Evolutionary conservation across 2,113 vertebrate species (phyloP).

Genomic region (Perccottus glenii): DNA sequence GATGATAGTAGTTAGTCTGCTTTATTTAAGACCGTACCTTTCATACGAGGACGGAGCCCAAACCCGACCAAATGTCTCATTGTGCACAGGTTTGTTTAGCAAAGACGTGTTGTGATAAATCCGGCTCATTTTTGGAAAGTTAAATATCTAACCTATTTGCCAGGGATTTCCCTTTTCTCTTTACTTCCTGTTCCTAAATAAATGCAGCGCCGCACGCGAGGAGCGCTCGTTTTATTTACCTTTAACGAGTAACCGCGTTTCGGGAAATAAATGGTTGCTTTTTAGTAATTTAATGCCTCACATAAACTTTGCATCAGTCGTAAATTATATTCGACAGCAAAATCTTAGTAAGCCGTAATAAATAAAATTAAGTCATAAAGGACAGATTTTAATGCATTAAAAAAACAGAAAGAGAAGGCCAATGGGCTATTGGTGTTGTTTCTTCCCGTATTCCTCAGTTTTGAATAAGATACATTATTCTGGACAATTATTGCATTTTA

Average conservation of each 20-base stretch:
- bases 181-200: conserved; percentile 57
- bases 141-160: not conserved
- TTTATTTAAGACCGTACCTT: conserved; percentile 67
- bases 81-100: conserved; percentile 82
- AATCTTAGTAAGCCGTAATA: no score
- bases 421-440: no score
- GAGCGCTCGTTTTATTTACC: conserved; percentile 36
- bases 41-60: conserved; percentile 80
- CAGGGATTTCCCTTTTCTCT: conserved; percentile 19
- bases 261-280: not conserved
- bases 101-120: conserved; percentile 82
- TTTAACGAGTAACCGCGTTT: not conserved
- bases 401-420: no score
- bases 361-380: no score
- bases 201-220: not conserved
- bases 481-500: no score
- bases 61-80: conserved; percentile 58
- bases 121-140: conserved; percentile 79
- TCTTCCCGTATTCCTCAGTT: no score
- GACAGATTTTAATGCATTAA: no score
- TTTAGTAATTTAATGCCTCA: no score
- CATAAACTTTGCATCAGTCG: no score
- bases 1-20: no score
- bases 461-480: no score
- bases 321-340: no score